Evolutionary conservation across 1,140 invertebrate genomes (phyloP), one percentile per base, ranked within the genome.

Genomic region (Cryptotermes secundus): DNA sequence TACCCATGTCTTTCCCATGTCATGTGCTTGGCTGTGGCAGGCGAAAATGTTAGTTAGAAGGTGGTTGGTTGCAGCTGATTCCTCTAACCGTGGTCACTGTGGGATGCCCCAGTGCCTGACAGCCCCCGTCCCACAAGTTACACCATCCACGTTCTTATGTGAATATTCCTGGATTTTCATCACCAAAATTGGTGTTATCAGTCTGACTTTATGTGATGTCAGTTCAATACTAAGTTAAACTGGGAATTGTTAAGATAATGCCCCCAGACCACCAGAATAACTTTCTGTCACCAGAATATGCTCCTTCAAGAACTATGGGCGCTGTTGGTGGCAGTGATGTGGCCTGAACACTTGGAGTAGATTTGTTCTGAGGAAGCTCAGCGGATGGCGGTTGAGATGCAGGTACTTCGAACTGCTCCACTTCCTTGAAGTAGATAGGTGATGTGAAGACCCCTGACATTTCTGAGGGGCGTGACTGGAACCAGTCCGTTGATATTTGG

Each of bases 221-320:
- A 22, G 22, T 22, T 19, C 45, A 22, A 22, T 49, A 19, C 45
- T 49, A 19, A 49, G 45, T 19, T 22, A 36, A 26, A 38, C 1
- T 49, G 26, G 83, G 72, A 26, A 84, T 10, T 31, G 42, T 38
- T 24, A 84, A 34, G 31, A 80, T 9, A 26, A 80, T 31, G 16
- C 45, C 26, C 35, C 83, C 83, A 38, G 49, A 34, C 83, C 83
- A 84, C 83, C 83, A 84, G 34, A 84, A 84, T n/a, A 72, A 24
- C 7, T 12, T 80, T n/a, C 38, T 59, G 42, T 84, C 36, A 22
- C n/a, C 24, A 16, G 83, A 84, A 80, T 84, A 84, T n/a, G 72
- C 36, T 65, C 83, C 83, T 79, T 80, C 34, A 26, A 84, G 79
- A 45, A 42, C 79, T 4, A 80, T 34, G 6, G 83, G 72, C 2